These are phyloP conservation scores for Ametastegia equiseti DNA, from an alignment of 2,888 invertebrate species.

Conservation along the genomic window DNA sequence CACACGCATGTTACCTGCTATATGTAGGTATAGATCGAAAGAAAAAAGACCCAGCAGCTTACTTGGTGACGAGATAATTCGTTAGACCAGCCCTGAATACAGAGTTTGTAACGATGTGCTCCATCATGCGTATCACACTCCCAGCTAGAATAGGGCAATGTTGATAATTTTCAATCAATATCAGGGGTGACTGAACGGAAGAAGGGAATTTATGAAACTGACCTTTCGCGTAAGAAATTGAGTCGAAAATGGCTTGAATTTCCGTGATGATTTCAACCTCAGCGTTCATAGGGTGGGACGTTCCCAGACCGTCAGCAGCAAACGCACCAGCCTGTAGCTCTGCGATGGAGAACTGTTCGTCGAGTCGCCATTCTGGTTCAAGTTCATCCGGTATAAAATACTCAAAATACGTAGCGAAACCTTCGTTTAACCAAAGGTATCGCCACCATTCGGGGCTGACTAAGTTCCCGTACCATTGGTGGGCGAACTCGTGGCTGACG, in stretches of 20 bases:
- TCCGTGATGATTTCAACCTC: slow-evolving; percentile 77
- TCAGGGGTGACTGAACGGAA: neutral
- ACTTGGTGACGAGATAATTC: slow-evolving; percentile 75
- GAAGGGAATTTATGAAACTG: slow-evolving; percentile 18
- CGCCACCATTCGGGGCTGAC: slow-evolving; percentile 75
- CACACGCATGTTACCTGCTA: neutral
- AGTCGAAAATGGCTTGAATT: slow-evolving; percentile 79
- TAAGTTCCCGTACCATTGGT: slow-evolving; percentile 78
- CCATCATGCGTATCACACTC: slow-evolving; percentile 79
- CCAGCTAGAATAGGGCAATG: slow-evolving; percentile 57
- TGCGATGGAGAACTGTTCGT: slow-evolving; percentile 78
- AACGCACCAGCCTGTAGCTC: slow-evolving; percentile 75
- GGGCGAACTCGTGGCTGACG: slow-evolving; percentile 79
- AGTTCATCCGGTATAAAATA: slow-evolving; percentile 75
- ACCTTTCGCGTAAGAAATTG: slow-evolving; percentile 81
- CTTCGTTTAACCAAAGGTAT: slow-evolving; percentile 76
- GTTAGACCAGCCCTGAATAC: slow-evolving; percentile 79
- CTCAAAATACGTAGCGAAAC: slow-evolving; percentile 79
- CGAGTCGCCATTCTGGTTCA: slow-evolving; percentile 78
- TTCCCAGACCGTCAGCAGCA: slow-evolving; percentile 71
- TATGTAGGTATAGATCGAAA: neutral
- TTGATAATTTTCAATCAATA: neutral
- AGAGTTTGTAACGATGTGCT: slow-evolving; percentile 77
- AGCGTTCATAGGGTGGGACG: slow-evolving; percentile 77
- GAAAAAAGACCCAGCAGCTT: slow-evolving; percentile 59